phyloP scores from a whole-genome alignment of 2,797 vertebrate species.

The Acanthurus tractus region DNA sequence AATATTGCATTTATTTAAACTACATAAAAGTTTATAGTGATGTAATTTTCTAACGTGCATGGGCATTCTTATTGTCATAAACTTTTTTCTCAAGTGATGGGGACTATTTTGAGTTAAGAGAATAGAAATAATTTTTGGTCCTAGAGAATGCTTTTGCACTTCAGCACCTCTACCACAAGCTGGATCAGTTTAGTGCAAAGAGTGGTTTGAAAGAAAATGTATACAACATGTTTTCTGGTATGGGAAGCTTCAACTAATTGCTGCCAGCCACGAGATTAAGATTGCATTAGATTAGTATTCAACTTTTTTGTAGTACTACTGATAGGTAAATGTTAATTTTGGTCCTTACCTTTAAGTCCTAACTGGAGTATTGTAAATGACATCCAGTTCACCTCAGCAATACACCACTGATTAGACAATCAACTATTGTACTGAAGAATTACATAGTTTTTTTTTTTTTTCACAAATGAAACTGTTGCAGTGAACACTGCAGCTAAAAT shows the following conservation, averaged over 20 bases:
- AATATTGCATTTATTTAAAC: conserved; percentile 73
- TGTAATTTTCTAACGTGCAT: conserved; percentile 43
- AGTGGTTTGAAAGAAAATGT: conserved; percentile 4
- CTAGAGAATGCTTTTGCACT: conserved; percentile 59
- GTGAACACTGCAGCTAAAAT: conserved; percentile 20
- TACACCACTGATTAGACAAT: conserved; percentile 65
- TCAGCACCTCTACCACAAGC: conserved; percentile 40
- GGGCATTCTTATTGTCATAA: conserved; percentile 40
- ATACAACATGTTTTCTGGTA: conserved; percentile 1
- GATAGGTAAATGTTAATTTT: background rate
- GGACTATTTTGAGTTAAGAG: conserved; percentile 13
- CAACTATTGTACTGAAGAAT: conserved; percentile 20
- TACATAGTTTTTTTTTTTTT: background rate
- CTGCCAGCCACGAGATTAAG: conserved; percentile 43
- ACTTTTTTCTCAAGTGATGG: conserved; percentile 12
- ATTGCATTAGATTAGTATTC: background rate
- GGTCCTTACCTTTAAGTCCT: conserved; percentile 17
- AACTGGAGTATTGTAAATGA: conserved; percentile 31
- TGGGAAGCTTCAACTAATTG: conserved; percentile 23
- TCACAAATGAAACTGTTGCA: background rate
- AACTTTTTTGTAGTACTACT: background rate
- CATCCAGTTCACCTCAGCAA: conserved; percentile 49
- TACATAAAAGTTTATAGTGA: conserved; percentile 31
- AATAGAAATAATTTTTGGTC: background rate
- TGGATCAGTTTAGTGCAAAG: conserved; percentile 43